Evolutionary conservation across 2,888 invertebrate species (phyloP).

Genomic region (Ornithoptera alexandrae): DNA sequence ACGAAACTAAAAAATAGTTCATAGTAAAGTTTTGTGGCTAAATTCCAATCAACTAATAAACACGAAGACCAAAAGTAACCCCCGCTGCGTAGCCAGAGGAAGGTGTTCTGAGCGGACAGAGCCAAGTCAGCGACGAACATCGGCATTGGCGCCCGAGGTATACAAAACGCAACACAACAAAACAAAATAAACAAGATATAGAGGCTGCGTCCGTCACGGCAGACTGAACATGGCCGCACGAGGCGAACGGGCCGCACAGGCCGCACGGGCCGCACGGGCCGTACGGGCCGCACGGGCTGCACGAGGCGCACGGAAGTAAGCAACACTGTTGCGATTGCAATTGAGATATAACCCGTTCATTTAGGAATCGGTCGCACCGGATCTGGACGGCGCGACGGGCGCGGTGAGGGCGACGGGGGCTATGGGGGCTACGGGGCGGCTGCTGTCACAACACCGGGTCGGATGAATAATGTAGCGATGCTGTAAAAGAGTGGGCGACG

Average conservation of each 20-base stretch:
- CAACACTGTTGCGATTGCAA: no score
- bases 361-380: no score
- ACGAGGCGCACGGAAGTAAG: background rate
- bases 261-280: background rate
- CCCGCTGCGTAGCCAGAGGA: background rate
- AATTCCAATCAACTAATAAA: background rate
- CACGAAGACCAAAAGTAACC: background rate
- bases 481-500: slow-evolving; percentile 19
- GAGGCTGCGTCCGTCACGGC: background rate
- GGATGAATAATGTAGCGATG: slow-evolving; percentile 25
- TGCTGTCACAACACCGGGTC: slow-evolving; percentile 32
- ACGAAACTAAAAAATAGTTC: background rate
- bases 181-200: background rate
- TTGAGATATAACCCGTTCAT: no score
- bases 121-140: background rate
- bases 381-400: no score
- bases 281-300: background rate
- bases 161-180: background rate
- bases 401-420: background rate
- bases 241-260: background rate
- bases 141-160: background rate
- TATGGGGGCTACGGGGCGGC: slow-evolving; percentile 24
- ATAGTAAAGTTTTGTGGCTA: background rate
- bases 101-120: background rate
- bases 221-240: background rate